Percentiles rank a stretch among this genome's conserved stretches.
Conservation (phyloP, 2,113 vertebrate species). For the Pedetes capensis region DNA sequence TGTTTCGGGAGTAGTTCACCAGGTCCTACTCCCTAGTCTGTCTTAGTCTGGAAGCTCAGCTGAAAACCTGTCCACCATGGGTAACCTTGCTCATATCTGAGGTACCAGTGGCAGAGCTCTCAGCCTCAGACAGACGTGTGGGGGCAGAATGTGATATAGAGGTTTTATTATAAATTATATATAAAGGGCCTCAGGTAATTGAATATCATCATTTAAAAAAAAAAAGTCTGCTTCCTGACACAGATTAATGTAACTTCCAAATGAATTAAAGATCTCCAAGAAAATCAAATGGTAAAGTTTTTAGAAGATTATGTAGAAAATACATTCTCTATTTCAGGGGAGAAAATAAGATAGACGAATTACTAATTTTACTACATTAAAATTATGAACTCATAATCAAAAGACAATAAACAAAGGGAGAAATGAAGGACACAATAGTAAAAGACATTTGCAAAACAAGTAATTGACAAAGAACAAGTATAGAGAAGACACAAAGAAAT, state of each 20-base stretch:
- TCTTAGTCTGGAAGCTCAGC: no score
- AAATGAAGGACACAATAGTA: neutral
- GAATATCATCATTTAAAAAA: neutral
- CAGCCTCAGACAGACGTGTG: no score
- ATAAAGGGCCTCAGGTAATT: neutral
- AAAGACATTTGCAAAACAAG: neutral
- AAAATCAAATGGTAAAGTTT: neutral
- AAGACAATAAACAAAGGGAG: neutral
- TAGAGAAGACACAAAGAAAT: neutral
- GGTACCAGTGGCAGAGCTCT: no score
- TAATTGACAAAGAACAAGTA: neutral
- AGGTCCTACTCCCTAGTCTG: no score
- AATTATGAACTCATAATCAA: neutral
- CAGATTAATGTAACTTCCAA: neutral
- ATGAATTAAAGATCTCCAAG: neutral
- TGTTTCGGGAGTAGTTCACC: no score
- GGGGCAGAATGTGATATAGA: neutral
- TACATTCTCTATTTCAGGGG: neutral
- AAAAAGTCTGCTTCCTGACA: neutral
- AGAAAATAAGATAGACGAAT: neutral
- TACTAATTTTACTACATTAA: neutral
- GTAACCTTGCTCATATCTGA: no score
- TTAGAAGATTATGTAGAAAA: neutral
- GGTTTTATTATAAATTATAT: neutral
- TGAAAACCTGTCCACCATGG: no score